A percentile compares a stretch with the other conserved stretches of the same genome.
phyloP scores from a whole-genome alignment of 2,113 vertebrate species.

The rat (Rattus norvegicus) region DNA sequence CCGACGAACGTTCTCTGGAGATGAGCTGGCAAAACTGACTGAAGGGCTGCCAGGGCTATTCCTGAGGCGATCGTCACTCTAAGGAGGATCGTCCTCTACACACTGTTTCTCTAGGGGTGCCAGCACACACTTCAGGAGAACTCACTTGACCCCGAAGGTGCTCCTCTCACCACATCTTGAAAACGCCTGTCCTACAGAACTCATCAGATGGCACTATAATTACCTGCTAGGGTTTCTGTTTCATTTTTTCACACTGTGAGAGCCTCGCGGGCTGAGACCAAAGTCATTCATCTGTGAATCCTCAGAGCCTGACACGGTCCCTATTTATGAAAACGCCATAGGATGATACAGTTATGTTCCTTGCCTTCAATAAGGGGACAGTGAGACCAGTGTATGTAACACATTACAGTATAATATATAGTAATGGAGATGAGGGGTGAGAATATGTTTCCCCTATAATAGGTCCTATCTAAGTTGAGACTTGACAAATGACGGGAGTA shows the following conservation, averaged over 20 bases:
- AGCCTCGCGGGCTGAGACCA: neutral
- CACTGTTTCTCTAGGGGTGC: neutral
- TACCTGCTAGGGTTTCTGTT: slow-evolving; percentile 22
- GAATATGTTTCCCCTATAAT: neutral
- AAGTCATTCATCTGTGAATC: neutral
- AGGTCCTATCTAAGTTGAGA: neutral
- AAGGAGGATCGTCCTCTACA: neutral
- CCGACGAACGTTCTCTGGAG: neutral
- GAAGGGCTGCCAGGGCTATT: slow-evolving; percentile 6
- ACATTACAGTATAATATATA: neutral
- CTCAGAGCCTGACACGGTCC: neutral
- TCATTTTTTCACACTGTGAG: neutral
- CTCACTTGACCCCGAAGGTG: neutral
- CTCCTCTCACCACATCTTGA: neutral
- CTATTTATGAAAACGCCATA: neutral
- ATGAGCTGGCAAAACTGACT: neutral
- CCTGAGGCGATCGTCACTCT: neutral
- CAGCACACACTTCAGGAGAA: neutral
- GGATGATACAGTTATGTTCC: neutral
- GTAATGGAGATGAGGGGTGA: too few relatives aligned
- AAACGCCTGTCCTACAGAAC: slow-evolving; percentile 13
- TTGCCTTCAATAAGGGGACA: slow-evolving; percentile 4
- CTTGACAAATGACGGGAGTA: neutral
- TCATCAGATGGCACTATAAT: slow-evolving; percentile 24
- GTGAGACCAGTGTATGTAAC: neutral